phyloP scores from a whole-genome alignment of 2,797 vertebrate genomes.

The Acipenser oxyrinchus region DNA sequence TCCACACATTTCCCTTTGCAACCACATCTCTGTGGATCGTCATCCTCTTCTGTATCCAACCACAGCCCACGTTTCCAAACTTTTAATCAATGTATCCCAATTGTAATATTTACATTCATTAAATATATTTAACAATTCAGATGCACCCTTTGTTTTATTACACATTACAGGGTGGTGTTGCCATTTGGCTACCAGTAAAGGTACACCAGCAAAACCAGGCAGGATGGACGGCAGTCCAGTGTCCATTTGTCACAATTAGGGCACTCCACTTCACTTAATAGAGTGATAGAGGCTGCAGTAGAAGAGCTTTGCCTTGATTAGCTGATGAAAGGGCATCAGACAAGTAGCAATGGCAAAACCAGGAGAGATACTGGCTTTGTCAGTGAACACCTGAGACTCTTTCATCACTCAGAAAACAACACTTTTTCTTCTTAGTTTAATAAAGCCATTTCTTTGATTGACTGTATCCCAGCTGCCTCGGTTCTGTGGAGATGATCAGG shows the following conservation, averaged over 20 bases:
- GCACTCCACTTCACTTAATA: neutral
- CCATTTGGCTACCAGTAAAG: too few species aligned
- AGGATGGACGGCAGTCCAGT: neutral
- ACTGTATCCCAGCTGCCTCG: too few species aligned
- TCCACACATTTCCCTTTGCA: too few species aligned
- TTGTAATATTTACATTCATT: too few species aligned
- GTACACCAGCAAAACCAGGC: neutral
- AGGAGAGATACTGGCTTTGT: neutral
- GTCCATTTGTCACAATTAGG: neutral
- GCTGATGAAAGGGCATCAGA: neutral
- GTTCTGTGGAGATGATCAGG: too few species aligned
- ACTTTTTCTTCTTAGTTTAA: neutral
- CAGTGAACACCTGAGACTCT: neutral
- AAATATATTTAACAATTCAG: too few species aligned
- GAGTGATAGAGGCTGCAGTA: neutral
- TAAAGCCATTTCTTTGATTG: neutral
- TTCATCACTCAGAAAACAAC: neutral
- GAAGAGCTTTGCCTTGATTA: neutral
- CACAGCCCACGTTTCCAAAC: too few species aligned
- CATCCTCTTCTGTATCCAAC: too few species aligned
- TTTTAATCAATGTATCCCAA: too few species aligned
- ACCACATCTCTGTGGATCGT: too few species aligned
- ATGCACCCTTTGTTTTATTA: too few species aligned
- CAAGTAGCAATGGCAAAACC: neutral
- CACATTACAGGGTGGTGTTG: too few species aligned